Evolutionary conservation across 2,888 invertebrate genomes (phyloP).

Genomic region (Parnassius orleans): DNA sequence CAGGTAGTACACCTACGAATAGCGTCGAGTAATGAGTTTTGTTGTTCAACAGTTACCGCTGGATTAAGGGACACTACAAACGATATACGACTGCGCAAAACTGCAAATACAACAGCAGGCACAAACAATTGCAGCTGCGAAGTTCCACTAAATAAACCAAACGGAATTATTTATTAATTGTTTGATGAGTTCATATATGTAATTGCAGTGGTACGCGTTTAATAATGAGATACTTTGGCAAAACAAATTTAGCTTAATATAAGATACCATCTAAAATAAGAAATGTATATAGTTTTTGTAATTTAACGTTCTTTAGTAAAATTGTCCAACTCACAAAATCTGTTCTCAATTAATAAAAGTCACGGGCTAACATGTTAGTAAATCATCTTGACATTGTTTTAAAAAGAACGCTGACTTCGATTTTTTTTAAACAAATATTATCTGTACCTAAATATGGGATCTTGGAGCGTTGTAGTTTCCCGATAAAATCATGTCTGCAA

Average conservation of each 20-base stretch:
- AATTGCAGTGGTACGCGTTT: slow-evolving; percentile 6
- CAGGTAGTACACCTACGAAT: slow-evolving; percentile 63
- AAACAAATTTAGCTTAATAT: no score
- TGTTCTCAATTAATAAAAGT: no score
- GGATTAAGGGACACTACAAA: slow-evolving; percentile 65
- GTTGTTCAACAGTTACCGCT: slow-evolving; percentile 68
- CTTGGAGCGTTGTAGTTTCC: slow-evolving; percentile 28
- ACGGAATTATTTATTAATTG: slow-evolving; percentile 20
- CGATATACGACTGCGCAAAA: slow-evolving; percentile 43
- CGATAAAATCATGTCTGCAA: slow-evolving; percentile 69
- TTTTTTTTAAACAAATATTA: no score
- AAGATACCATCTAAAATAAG: no score
- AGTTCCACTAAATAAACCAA: slow-evolving; percentile 14
- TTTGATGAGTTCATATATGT: slow-evolving; percentile 3
- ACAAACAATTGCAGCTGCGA: slow-evolving; percentile 36
- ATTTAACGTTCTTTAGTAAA: no score
- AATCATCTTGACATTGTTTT: background rate
- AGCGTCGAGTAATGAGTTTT: slow-evolving; percentile 74
- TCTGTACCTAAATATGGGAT: slow-evolving; percentile 1
- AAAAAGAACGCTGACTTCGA: background rate
- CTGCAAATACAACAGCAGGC: slow-evolving; percentile 37
- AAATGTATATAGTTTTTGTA: no score
- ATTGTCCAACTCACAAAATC: no score
- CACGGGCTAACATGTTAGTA: no score
- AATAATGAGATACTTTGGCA: slow-evolving; percentile 16